Evolutionary conservation across 2,888 invertebrate species (phyloP), one percentile per base, ranked within the genome.

Genomic region (Desoria tigrina): DNA sequence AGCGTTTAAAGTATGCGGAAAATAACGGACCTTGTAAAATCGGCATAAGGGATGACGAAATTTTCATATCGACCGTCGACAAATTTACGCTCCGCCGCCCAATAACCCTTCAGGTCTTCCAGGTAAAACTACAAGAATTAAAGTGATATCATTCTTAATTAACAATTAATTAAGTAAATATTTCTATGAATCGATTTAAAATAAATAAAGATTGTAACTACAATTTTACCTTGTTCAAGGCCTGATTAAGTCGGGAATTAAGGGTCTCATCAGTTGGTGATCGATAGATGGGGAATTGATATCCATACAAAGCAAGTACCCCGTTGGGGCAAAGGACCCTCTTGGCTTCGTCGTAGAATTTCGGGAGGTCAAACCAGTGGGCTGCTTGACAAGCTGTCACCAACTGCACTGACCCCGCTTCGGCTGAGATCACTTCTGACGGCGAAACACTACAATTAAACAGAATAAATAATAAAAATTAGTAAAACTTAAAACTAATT

Each of bases 281-380:
- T 1, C 63, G 24, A 27, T 66, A 68, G 26, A 11, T 63, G 16
- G 71, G 71, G 28, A 71, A 61, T 23, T 62, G 62, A 50, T 71
- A 71, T 1, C 71, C 71, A 7, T 64, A 51, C 1, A 71, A 39
- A 18, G 64, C 64, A 6, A 66, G 16, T 3, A 69, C 65, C n/a
- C 71, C 71, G 16, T 60, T 62, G 18, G 65, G 58, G 18, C 28
- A 60, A 21, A 71, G 54, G 28, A 61, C 66, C 42, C 68, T 28
- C 45, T 26, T 42, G 6, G 65, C 81, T 77, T 83, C 83, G 2
- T 73, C 63, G 69, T 80, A 82, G 72, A 83, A 83, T 62, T 76
- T 77, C 2, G 78, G 78, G 28, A 79, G 56, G 61, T 83, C 78
- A 70, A 83, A 79, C 82, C 82, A 83, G 71, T 83, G 83, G 53